Conservation (phyloP, 2,888 invertebrate species). For the Bhutanitis thaidina region DNA sequence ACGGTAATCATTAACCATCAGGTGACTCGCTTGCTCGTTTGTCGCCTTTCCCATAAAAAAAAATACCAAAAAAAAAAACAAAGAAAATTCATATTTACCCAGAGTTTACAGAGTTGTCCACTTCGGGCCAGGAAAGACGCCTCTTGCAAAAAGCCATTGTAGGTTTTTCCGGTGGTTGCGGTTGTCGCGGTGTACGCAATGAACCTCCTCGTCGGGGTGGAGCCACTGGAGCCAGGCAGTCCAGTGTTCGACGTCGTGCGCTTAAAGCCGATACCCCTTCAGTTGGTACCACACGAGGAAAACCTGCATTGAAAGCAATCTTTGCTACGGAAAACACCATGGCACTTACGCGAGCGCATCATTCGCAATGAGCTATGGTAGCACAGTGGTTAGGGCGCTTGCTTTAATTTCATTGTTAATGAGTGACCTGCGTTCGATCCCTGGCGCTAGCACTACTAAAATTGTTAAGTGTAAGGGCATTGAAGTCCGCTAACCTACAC, state of each 20-base stretch:
- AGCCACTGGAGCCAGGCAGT: conserved; percentile 79
- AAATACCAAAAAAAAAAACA: too few relatives aligned
- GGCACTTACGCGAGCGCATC: too few relatives aligned
- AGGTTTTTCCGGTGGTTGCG: conserved; percentile 82
- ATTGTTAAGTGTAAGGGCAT: too few relatives aligned
- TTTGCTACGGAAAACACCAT: background rate
- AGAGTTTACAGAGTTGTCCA: conserved; percentile 89
- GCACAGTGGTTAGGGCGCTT: too few relatives aligned
- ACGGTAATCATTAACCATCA: too few relatives aligned
- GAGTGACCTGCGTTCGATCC: too few relatives aligned
- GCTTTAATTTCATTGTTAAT: too few relatives aligned
- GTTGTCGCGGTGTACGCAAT: conserved; percentile 78
- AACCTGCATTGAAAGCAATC: conserved; percentile 65
- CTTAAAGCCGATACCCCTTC: conserved; percentile 81
- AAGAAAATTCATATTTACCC: conserved; percentile 85
- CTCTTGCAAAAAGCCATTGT: conserved; percentile 88
- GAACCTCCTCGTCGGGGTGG: conserved; percentile 78
- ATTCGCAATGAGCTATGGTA: too few relatives aligned
- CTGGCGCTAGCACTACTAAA: too few relatives aligned
- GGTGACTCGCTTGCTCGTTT: too few relatives aligned
- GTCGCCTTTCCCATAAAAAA: too few relatives aligned
- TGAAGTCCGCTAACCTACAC: too few relatives aligned
- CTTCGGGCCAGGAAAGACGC: conserved; percentile 90
- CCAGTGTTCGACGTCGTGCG: conserved; percentile 81
- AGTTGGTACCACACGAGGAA: conserved; percentile 86